Evolutionary conservation across 2,113 vertebrate genomes (phyloP).

Genomic region (Apeltes quadracus): DNA sequence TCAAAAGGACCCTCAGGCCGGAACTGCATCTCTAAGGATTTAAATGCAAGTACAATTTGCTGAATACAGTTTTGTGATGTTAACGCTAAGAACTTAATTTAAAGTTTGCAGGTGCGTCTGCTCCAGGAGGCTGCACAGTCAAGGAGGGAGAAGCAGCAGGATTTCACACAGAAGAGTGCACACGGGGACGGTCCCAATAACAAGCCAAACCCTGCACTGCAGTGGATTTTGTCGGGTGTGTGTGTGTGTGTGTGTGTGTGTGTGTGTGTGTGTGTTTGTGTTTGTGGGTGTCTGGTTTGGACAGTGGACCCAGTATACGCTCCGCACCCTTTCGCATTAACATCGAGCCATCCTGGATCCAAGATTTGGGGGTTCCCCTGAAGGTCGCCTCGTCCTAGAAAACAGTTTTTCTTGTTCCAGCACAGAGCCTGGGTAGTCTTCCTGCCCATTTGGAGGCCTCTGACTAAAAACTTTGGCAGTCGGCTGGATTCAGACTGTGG

Average conservation of each 20-base stretch:
- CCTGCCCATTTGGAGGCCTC: slow-evolving; percentile 27
- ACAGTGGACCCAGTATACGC: neutral
- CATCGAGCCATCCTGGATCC: slow-evolving; percentile 13
- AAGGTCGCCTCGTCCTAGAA: slow-evolving; percentile 50
- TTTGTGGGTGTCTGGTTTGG: slow-evolving; percentile 10
- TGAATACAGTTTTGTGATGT: neutral
- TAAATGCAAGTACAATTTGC: neutral
- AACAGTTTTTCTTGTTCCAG: slow-evolving; percentile 9
- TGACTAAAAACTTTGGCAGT: slow-evolving; percentile 18
- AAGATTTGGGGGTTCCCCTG: slow-evolving; percentile 32
- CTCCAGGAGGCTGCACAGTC: slow-evolving; percentile 22
- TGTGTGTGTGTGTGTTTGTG: neutral
- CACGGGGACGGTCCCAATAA: slow-evolving; percentile 10
- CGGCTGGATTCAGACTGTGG: slow-evolving; percentile 9
- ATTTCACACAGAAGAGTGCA: slow-evolving; percentile 11
- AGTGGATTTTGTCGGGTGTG: slow-evolving; percentile 58
- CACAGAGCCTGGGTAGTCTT: neutral
- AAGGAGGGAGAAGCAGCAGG: neutral
- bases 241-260: slow-evolving; percentile 9
- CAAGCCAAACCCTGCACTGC: slow-evolving; percentile 58
- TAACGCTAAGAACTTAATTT: slow-evolving; percentile 26
- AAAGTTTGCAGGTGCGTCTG: slow-evolving; percentile 49
- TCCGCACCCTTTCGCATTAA: slow-evolving; percentile 38
- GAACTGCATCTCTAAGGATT: neutral
- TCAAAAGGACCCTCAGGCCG: neutral